phyloP scores from a whole-genome alignment of 2,797 vertebrate genomes.

The Dendrocincla tyrannina region DNA sequence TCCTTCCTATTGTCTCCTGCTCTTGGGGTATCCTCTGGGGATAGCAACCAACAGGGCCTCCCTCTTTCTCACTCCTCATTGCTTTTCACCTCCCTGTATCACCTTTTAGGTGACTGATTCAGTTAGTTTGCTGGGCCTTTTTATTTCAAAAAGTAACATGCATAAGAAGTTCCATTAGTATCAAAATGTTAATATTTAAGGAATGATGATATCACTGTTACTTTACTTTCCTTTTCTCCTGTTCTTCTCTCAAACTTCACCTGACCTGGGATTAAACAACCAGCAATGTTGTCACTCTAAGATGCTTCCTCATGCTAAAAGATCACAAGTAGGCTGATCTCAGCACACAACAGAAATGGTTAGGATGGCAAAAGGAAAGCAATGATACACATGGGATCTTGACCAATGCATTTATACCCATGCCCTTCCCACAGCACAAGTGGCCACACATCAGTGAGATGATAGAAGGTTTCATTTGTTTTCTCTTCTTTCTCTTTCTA shows the following conservation, averaged over 20 bases:
- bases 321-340: not conserved
- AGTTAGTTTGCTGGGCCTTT: not conserved
- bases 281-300: not conserved
- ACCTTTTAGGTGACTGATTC: not conserved
- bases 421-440: not conserved
- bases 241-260: not conserved
- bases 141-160: not conserved
- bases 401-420: accelerated
- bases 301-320: not conserved
- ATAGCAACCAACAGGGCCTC: not conserved
- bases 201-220: not conserved
- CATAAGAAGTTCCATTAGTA: not conserved
- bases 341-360: not conserved
- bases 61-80: not conserved
- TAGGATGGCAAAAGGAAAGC: not conserved
- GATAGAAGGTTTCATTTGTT: not conserved
- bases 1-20: not conserved
- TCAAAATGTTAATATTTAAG: not conserved
- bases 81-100: not conserved
- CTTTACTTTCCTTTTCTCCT: conserved; percentile 1
- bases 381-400: not conserved
- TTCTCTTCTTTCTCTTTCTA: not conserved
- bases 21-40: not conserved
- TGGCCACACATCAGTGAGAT: not conserved
- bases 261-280: not conserved